These are phyloP conservation scores for Hepsetus odoe DNA, from an alignment of 2,113 vertebrate genomes.

Conservation along the genomic window DNA sequence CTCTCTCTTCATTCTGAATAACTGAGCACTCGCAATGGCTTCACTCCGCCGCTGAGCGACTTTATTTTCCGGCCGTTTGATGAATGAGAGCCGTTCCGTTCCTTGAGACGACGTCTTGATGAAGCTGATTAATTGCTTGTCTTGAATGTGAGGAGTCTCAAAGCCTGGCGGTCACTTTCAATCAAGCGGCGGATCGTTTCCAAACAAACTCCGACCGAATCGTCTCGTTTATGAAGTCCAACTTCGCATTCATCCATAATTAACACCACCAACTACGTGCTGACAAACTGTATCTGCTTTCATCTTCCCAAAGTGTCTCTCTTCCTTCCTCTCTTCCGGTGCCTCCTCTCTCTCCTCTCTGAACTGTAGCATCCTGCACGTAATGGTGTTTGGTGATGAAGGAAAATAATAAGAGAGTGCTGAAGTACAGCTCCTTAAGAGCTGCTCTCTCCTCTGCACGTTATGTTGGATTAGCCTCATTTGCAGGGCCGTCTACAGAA, in stretches of 20 bases:
- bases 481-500: constrained; percentile 18
- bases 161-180: constrained; percentile 8
- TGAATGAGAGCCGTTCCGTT: constrained; percentile 31
- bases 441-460: constrained; percentile 44
- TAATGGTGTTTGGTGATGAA: neutral
- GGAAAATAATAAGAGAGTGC: neutral
- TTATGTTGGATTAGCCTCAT: constrained; percentile 42
- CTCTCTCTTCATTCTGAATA: neutral
- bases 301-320: constrained; percentile 2
- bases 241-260: constrained; percentile 40
- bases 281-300: constrained; percentile 37
- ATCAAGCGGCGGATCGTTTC: constrained; percentile 24
- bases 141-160: constrained; percentile 11
- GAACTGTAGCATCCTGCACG: neutral
- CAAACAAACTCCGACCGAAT: constrained; percentile 15
- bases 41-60: neutral
- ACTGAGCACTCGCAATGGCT: neutral
- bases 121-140: constrained; percentile 32
- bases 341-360: neutral
- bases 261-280: constrained; percentile 6
- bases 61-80: constrained; percentile 31
- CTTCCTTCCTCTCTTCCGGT: neutral
- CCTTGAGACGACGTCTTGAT: constrained; percentile 23
- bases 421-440: neutral
- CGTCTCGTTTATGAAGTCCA: constrained; percentile 21